These are phyloP conservation scores for Antheraea pernyi DNA, from an alignment of 1,140 invertebrate species.

Conservation along the genomic window DNA sequence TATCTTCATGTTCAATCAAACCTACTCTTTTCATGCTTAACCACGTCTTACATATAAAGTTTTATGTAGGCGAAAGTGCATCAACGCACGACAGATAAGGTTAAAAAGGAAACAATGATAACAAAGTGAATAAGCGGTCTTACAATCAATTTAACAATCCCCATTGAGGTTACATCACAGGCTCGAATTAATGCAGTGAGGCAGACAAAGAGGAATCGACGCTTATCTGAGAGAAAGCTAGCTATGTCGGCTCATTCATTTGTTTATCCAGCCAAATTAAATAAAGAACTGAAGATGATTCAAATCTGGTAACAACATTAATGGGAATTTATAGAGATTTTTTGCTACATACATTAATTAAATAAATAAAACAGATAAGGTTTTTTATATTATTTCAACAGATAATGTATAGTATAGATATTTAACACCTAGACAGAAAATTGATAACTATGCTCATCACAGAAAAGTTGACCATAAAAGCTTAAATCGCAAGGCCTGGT, in stretches of 20 bases:
- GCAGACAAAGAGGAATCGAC: conserved; percentile 48
- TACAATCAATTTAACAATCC: conserved; percentile 59
- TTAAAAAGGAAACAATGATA: conserved; percentile 39
- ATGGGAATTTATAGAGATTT: too few species aligned
- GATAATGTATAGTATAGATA: too few species aligned
- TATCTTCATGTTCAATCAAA: conserved; percentile 30
- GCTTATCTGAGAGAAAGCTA: conserved; percentile 63
- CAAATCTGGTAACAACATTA: too few species aligned
- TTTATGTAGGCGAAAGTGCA: neutral
- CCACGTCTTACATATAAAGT: neutral
- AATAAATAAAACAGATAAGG: too few species aligned
- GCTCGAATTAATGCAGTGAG: conserved; percentile 60
- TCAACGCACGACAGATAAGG: conserved; percentile 8
- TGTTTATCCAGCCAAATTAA: neutral
- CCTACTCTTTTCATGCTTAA: conserved; percentile 29
- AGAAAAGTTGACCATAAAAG: too few species aligned
- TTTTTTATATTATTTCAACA: too few species aligned
- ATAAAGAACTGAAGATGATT: neutral
- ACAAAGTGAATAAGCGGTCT: conserved; percentile 43
- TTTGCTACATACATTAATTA: too few species aligned
- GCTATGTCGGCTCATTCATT: conserved; percentile 28
- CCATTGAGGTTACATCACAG: conserved; percentile 45
- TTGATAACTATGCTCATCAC: too few species aligned
- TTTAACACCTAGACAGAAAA: too few species aligned
- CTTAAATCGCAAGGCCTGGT: too few species aligned